A percentile compares a stretch with the other conserved stretches of the same genome.
phyloP scores from a whole-genome alignment of 1,140 invertebrate species.

The Doryteuthis pealeii region DNA sequence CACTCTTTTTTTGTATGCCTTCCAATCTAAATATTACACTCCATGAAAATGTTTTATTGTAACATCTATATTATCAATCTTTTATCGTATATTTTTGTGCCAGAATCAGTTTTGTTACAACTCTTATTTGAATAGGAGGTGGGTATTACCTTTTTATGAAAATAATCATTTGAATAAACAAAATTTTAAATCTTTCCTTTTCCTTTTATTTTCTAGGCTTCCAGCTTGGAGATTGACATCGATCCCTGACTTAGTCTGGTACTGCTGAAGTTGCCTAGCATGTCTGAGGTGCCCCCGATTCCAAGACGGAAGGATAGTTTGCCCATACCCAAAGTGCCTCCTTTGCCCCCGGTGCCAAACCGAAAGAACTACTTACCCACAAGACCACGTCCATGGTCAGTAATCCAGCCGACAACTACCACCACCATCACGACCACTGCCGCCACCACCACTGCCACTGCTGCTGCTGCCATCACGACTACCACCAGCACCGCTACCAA shows the following conservation, averaged over 20 bases:
- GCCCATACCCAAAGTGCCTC: slow-evolving; percentile 20
- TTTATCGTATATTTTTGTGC: too few species aligned
- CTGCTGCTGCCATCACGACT: slow-evolving; percentile 4
- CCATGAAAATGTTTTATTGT: too few species aligned
- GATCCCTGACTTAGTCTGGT: background rate
- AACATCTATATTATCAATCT: too few species aligned
- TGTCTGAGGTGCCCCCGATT: slow-evolving; percentile 26
- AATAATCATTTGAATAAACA: too few species aligned
- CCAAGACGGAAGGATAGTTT: slow-evolving; percentile 28
- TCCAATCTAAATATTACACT: too few species aligned
- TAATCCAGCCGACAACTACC: slow-evolving; percentile 2
- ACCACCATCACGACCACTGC: background rate
- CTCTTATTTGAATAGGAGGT: too few species aligned
- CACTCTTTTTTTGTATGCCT: too few species aligned
- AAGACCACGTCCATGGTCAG: slow-evolving; percentile 18
- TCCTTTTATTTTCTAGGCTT: background rate
- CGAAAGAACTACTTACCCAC: slow-evolving; percentile 11
- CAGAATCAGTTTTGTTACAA: too few species aligned
- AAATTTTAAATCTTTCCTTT: too few species aligned
- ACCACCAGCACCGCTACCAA: slow-evolving; percentile 18
- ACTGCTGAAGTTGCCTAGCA: slow-evolving; percentile 17
- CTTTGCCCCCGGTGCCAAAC: slow-evolving; percentile 20
- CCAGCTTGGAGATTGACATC: background rate
- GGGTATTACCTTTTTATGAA: too few species aligned
- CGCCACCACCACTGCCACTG: background rate